A percentile compares a stretch with the other conserved stretches of the same genome.
These are phyloP conservation scores for Linnaemya vulpina DNA, from an alignment of 2,888 invertebrate species.

Conservation along the genomic window DNA sequence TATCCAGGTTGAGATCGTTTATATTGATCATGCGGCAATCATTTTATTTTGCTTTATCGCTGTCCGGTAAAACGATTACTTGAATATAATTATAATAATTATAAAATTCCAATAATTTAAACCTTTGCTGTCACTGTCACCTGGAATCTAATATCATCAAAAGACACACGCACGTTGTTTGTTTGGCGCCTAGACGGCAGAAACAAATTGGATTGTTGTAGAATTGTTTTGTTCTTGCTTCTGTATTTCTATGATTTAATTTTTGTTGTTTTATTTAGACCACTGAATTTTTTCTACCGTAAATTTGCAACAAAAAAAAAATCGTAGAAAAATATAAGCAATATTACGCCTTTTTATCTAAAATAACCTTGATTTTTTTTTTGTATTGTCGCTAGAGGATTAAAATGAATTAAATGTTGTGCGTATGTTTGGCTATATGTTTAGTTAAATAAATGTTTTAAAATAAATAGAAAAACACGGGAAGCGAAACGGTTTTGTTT, in stretches of 20 bases:
- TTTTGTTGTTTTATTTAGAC: constrained; percentile 43
- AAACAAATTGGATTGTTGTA: constrained; percentile 65
- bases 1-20: background rate
- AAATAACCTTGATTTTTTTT: constrained; percentile 51
- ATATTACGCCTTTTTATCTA: constrained; percentile 47
- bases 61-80: background rate
- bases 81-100: constrained; percentile 4
- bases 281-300: constrained; percentile 44
- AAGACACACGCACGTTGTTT: constrained; percentile 26
- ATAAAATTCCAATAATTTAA: constrained; percentile 16
- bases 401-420: constrained; percentile 34
- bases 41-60: background rate
- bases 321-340: background rate
- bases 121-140: constrained; percentile 21
- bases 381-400: constrained; percentile 28
- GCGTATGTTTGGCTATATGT: constrained; percentile 6
- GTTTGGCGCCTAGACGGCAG: constrained; percentile 62
- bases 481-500: constrained; percentile 15
- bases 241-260: constrained; percentile 23
- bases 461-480: background rate
- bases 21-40: background rate
- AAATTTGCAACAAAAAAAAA: constrained; percentile 15
- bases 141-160: constrained; percentile 15
- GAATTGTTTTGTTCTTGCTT: constrained; percentile 24
- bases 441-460: background rate